A percentile compares a stretch with the other conserved stretches of the same genome.
Conservation (phyloP, 2,888 invertebrate genomes). For the Agriopis leucophaearia region DNA sequence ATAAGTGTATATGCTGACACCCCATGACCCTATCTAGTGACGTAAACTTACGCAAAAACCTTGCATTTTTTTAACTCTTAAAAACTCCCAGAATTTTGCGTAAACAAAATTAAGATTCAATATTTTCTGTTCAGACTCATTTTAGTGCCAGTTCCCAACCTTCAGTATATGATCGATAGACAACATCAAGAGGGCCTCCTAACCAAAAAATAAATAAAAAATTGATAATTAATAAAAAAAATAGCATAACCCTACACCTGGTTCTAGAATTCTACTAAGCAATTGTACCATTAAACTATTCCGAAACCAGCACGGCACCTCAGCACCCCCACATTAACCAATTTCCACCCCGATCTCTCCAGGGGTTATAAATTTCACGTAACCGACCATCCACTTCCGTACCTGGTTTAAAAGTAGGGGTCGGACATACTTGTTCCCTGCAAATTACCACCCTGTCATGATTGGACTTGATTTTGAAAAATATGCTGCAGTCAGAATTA, state of each 20-base stretch:
- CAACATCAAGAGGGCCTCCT: too few relatives aligned
- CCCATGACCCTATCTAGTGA: too few relatives aligned
- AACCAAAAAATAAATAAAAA: not conserved
- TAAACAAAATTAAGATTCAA: too few relatives aligned
- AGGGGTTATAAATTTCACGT: constrained; percentile 64
- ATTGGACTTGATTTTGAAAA: constrained; percentile 49
- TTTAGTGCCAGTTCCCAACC: not conserved
- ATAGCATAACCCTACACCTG: not conserved
- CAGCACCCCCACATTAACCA: constrained; percentile 57
- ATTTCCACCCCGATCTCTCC: constrained; percentile 60
- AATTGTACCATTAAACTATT: constrained; percentile 7
- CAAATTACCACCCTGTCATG: constrained; percentile 64
- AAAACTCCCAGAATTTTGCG: too few relatives aligned
- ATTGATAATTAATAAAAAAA: too few relatives aligned
- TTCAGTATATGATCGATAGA: not conserved
- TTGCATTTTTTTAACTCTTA: too few relatives aligned
- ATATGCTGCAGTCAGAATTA: constrained; percentile 17
- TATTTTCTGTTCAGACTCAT: too few relatives aligned
- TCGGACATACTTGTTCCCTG: constrained; percentile 53
- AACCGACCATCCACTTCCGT: constrained; percentile 80
- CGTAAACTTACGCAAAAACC: too few relatives aligned
- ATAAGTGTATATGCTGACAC: too few relatives aligned
- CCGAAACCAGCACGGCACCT: constrained; percentile 26
- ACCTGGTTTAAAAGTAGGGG: constrained; percentile 72
- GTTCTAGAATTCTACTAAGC: not conserved